Base-by-base conservation (phyloP, 2,113 vertebrate genomes). In the Etheostoma spectabile region DNA sequence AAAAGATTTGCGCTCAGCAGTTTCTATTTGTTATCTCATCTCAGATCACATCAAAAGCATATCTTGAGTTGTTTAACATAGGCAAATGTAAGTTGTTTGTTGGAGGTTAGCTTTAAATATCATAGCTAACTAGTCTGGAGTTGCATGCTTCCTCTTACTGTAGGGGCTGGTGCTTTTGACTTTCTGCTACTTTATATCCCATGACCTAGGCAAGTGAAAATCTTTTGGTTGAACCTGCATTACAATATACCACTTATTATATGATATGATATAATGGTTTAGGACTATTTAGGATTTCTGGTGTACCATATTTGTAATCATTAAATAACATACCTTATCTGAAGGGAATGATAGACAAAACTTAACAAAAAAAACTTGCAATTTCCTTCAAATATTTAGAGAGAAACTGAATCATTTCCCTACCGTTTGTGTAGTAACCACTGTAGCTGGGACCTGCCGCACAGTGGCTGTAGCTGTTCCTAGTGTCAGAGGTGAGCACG, bases 341-440 rank as follows among this genome's bases (percentile, higher is more conserved):
- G 16, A 57, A 33, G 12, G 16, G 38, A 72, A 59, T 15, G 19
- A 38, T 8, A 14, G 21, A 4, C 3, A 48, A 59, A n/a, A 48
- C 22, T 30, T n/a, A 11, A 60, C 5, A 27, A 49, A 27, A 27
- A 8, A 60, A 49, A 10, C 3, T 2, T 22, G 21, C 8, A 21
- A 18, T 74, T n/a, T 18, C 15, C 22, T 60, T 22, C 1, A 38
- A 48, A 42, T 18, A 21, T 33, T 8, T 5, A 16, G 7, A 45
- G 19, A 12, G 19, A 12, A 15, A 21, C 2, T 15, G 30, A 57
- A 55, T 1, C 19, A 11, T 7, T 19, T 2, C 70, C 97, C 96
- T 94, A 99, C 97, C 24, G 96, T 93, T 88, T 97, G 98, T 24
- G 97, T 96, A 8, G 96, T 95, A 0, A 99, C 97, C 1, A 99